Evolutionary conservation across 2,797 vertebrate species (phyloP).

Genomic region (Ctenopoma kingsleyae): DNA sequence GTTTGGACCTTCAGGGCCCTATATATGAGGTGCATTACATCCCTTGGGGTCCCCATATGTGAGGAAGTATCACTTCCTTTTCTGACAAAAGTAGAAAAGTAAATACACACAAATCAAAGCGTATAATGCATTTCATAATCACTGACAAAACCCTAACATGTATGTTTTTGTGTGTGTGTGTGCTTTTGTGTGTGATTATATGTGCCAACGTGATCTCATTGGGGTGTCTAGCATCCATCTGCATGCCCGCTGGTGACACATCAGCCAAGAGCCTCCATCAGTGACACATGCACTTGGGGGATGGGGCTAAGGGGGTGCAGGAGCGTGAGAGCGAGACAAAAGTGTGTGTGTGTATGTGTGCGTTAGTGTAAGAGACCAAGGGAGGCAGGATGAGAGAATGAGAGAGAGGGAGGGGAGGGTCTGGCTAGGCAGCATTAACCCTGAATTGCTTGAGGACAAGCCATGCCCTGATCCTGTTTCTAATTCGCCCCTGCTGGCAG

Average conservation of each 20-base stretch:
- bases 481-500: constrained; percentile 83
- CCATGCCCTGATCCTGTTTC: constrained; percentile 80
- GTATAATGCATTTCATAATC: neutral
- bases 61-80: too few relatives aligned
- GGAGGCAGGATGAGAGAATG: constrained; percentile 29
- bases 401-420: constrained; percentile 32
- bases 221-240: constrained; percentile 80
- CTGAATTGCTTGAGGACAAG: constrained; percentile 73
- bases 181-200: constrained; percentile 37
- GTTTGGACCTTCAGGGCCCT: too few relatives aligned
- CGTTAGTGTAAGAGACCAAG: constrained; percentile 36
- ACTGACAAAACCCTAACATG: neutral
- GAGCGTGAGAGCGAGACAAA: constrained; percentile 26
- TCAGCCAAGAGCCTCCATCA: constrained; percentile 81
- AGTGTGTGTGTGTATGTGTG: constrained; percentile 28
- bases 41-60: too few relatives aligned
- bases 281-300: constrained; percentile 74
- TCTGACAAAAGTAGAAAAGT: too few relatives aligned
- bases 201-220: constrained; percentile 60
- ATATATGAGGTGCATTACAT: too few relatives aligned
- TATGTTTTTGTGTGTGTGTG: constrained; percentile 23
- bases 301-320: constrained; percentile 17
- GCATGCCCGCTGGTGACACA: constrained; percentile 81
- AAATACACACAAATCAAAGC: too few relatives aligned
- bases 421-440: constrained; percentile 83